phyloP scores from a whole-genome alignment of 2,113 vertebrate genomes.

The Perca schrenkii region DNA sequence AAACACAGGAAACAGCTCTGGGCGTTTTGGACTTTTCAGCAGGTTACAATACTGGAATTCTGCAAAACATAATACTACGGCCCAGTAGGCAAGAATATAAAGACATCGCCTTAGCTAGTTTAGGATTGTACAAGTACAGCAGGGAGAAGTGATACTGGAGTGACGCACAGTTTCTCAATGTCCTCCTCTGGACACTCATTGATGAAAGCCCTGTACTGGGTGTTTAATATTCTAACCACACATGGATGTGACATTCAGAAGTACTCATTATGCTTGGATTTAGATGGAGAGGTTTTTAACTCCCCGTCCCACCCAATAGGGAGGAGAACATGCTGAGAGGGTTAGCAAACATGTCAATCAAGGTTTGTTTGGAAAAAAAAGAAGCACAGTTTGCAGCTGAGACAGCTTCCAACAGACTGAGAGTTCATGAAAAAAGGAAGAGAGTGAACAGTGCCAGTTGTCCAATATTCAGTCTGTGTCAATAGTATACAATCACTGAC shows the following conservation, averaged over 20 bases:
- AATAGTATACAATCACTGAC: background rate
- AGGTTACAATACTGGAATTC: constrained; percentile 19
- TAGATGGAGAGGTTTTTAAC: constrained; percentile 16
- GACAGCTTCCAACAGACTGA: constrained; percentile 1
- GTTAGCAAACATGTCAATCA: constrained; percentile 38
- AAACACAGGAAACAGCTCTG: constrained; percentile 71
- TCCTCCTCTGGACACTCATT: constrained; percentile 41
- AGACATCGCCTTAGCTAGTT: background rate
- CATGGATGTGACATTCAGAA: constrained; percentile 43
- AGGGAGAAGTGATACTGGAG: constrained; percentile 20
- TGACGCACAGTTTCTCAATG: background rate
- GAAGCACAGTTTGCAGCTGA: constrained; percentile 8
- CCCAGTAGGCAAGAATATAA: background rate
- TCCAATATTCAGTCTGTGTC: background rate
- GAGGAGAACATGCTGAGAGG: constrained; percentile 20
- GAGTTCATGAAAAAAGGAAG: constrained; percentile 19
- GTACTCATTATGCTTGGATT: constrained; percentile 25
- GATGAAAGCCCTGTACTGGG: constrained; percentile 24
- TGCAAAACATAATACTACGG: background rate
- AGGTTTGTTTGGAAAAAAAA: constrained; percentile 8
- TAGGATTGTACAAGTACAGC: background rate
- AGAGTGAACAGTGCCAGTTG: constrained; percentile 6
- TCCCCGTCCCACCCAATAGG: background rate
- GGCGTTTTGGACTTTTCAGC: constrained; percentile 31
- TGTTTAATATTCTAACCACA: constrained; percentile 63